Evolutionary conservation across 2,888 invertebrate genomes (phyloP).

Genomic region (Zygaena filipendulae): DNA sequence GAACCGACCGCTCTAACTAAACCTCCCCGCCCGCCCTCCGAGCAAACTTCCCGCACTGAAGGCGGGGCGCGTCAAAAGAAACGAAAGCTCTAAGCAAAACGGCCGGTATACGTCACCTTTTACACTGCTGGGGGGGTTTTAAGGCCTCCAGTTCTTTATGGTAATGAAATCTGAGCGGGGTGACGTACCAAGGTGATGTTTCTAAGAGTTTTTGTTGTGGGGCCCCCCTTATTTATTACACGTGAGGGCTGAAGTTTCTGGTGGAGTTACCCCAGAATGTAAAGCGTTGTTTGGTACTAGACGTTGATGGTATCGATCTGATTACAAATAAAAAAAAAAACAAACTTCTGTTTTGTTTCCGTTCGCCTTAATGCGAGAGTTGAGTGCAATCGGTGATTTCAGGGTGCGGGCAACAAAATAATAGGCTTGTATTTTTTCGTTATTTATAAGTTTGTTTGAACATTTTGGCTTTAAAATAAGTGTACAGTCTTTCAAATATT

Average conservation of each 20-base stretch:
- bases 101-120: conserved; percentile 32
- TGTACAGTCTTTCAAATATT: too few relatives aligned
- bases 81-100: conserved; percentile 15
- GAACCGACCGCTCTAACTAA: conserved; percentile 31
- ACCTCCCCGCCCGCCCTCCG: conserved; percentile 20
- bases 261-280: conserved; percentile 42
- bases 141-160: conserved; percentile 69
- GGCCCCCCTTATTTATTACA: conserved; percentile 62
- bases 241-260: conserved; percentile 40
- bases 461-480: too few relatives aligned
- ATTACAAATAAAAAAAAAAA: too few relatives aligned
- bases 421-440: too few relatives aligned
- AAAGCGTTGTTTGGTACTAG: conserved; percentile 47
- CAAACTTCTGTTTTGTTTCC: conserved; percentile 16
- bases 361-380: conserved; percentile 16
- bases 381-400: too few relatives aligned
- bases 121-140: conserved; percentile 55
- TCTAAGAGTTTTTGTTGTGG: conserved; percentile 66
- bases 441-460: too few relatives aligned
- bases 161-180: conserved; percentile 70
- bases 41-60: conserved; percentile 6
- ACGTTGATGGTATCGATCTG: conserved; percentile 40
- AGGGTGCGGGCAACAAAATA: too few relatives aligned
- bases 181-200: conserved; percentile 65
- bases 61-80: conserved; percentile 8